Evolutionary conservation across 2,113 vertebrate genomes (phyloP), one percentile per base, ranked within the genome.

Genomic region (Otus sunia): DNA sequence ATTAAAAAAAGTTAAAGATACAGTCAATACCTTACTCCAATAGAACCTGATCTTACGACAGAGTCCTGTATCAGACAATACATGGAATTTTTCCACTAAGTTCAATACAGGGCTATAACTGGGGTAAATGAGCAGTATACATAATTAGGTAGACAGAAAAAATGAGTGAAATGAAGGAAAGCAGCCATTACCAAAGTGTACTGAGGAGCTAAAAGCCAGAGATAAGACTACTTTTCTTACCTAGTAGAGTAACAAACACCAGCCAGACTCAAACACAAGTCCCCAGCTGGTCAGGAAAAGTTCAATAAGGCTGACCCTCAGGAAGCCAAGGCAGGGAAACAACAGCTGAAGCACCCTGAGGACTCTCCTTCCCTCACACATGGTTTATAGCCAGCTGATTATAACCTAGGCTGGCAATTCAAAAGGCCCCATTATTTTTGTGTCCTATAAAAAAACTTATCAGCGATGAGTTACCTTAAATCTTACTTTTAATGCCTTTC

Each of bases 191-290:
- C 12, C 39, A 50, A 53, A 66, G 9, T 1, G 4, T 23, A 3
- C 2, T 0, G 17, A 29, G n/a, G 47, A 87, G 25, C 3, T 4
- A 45, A 67, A 87, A 59, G 27, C 12, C 37, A 59, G 11, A 67
- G 8, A 20, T 26, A 4, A 77, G 8, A 36, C 6, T 23, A 18
- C 2, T 77, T 66, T 47, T 73, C 47, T 66, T 58, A 76, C 41
- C 37, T 37, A 12, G 5, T 0, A 50, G n/a, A 55, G n/a, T 3
- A 41, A 56, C 3, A 32, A 52, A 39, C 15, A 71, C 2, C 2
- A 23, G 30, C 6, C 45, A 67, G 13, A 34, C 53, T 43, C 36
- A 29, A 36, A 67, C 1, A 2, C 4, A 20, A 73, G 15, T 26
- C 37, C 50, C 73, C 34, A 41, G 3, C 3, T 25, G 8, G 6